phyloP scores from a whole-genome alignment of 2,113 vertebrate species.

The Mastomys natalensis region DNA sequence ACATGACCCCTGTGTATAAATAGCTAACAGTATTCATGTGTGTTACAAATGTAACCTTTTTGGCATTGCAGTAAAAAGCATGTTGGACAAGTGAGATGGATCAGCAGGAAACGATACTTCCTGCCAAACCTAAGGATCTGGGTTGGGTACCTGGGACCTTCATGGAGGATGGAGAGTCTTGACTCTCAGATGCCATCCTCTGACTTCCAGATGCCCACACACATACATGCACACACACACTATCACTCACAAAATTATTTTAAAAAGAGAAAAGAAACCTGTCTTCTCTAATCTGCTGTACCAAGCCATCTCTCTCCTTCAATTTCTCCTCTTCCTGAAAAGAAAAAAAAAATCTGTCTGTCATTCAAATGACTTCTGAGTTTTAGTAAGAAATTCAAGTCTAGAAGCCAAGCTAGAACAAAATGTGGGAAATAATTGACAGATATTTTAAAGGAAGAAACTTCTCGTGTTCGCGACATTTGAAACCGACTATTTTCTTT shows the following conservation, averaged over 20 bases:
- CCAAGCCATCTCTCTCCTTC: not conserved
- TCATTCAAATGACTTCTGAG: not conserved
- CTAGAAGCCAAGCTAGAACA: constrained; percentile 14
- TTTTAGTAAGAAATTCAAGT: constrained; percentile 32
- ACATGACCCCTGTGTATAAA: too few species aligned
- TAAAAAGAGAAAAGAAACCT: not conserved
- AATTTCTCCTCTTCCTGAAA: not conserved
- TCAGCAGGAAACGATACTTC: not conserved
- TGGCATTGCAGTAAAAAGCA: too few species aligned
- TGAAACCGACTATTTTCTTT: constrained; percentile 55
- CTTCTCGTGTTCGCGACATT: constrained; percentile 60
- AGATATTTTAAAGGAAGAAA: constrained; percentile 69
- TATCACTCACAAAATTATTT: not conserved
- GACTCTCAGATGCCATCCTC: not conserved
- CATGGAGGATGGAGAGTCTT: not conserved
- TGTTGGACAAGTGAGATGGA: not conserved
- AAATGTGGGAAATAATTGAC: constrained; percentile 36
- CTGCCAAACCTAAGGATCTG: not conserved
- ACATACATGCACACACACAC: too few species aligned
- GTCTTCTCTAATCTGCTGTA: not conserved
- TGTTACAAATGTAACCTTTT: not conserved
- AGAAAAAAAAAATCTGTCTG: not conserved
- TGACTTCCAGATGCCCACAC: not conserved
- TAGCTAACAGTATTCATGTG: not conserved
- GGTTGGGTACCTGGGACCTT: not conserved